Conservation (phyloP, 2,113 vertebrate genomes). For the Ctenomys sociabilis region DNA sequence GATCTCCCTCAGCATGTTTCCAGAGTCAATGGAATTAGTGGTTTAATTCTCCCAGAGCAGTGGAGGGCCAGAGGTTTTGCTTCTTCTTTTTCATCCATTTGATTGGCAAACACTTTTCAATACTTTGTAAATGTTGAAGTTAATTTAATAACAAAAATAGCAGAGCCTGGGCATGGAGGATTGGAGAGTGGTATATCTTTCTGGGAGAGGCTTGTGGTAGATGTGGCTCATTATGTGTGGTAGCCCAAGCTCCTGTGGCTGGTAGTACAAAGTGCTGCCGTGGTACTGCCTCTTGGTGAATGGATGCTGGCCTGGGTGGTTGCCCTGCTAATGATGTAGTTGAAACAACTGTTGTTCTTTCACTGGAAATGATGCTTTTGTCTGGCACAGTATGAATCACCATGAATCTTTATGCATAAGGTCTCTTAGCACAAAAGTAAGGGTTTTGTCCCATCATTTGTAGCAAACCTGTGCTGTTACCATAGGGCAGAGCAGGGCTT, state of each 20-base stretch:
- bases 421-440: background rate
- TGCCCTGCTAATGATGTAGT: background rate
- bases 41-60: background rate
- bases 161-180: background rate
- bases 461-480: background rate
- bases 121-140: background rate
- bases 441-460: background rate
- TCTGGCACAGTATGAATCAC: background rate
- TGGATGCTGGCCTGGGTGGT: background rate
- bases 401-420: background rate
- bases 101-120: background rate
- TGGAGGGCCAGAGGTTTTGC: background rate
- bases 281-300: background rate
- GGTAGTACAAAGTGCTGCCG: background rate
- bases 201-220: background rate
- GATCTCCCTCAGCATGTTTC: background rate
- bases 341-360: background rate
- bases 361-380: background rate
- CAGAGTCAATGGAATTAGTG: background rate
- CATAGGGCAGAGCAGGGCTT: background rate
- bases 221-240: background rate
- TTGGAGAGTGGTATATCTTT: background rate
- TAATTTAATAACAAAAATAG: background rate
- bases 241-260: background rate
- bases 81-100: background rate